Evolutionary conservation across 2,888 invertebrate genomes (phyloP).

Genomic region (Pristionchus exspectatus): DNA sequence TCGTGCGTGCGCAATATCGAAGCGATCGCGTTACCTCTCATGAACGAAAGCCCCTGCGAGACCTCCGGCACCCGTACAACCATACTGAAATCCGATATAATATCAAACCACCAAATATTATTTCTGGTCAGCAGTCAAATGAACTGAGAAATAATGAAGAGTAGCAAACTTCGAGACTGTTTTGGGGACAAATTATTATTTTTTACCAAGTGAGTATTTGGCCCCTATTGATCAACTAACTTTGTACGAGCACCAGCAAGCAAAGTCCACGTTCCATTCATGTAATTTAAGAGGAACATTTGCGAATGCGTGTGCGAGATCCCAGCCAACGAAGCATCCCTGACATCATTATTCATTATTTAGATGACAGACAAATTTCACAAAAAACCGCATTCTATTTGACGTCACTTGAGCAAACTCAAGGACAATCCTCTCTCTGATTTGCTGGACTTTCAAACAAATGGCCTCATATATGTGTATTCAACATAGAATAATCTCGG

Average conservation of each 20-base stretch:
- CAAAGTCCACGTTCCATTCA: constrained; percentile 84
- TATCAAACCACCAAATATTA: neutral
- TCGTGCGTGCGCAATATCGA: too few species aligned
- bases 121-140: too few species aligned
- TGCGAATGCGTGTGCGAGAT: constrained; percentile 83
- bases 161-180: too few species aligned
- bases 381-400: too few species aligned
- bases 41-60: constrained; percentile 82
- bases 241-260: constrained; percentile 84
- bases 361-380: neutral
- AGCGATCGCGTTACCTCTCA: constrained; percentile 77
- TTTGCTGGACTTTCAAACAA: too few species aligned
- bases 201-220: neutral
- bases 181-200: too few species aligned
- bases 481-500: too few species aligned
- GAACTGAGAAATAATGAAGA: too few species aligned
- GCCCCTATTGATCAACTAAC: neutral
- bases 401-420: too few species aligned
- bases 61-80: constrained; percentile 79
- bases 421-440: too few species aligned
- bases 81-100: constrained; percentile 63
- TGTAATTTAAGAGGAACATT: constrained; percentile 82
- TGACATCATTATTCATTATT: constrained; percentile 68
- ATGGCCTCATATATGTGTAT: too few species aligned
- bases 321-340: constrained; percentile 83